Evolutionary conservation across 2,888 invertebrate species (phyloP).

Genomic region (Caenorhabditis uteleia): DNA sequence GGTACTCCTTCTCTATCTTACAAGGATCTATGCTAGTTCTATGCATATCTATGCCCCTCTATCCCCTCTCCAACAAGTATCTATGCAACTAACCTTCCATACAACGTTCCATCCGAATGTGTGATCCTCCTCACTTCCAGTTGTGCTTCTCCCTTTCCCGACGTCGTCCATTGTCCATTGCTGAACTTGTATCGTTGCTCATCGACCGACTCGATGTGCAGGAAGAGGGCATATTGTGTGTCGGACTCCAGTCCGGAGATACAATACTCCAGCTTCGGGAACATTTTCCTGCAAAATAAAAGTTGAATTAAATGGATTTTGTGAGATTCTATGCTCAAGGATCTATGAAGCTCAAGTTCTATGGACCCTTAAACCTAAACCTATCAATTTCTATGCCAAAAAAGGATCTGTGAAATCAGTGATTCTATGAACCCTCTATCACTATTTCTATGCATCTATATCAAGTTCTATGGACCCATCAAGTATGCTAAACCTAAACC

Average conservation of each 20-base stretch:
- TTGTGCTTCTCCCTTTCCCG: conserved; percentile 50
- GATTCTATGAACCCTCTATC: too few relatives aligned
- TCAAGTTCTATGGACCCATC: too few relatives aligned
- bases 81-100: conserved; percentile 24
- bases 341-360: too few relatives aligned
- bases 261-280: conserved; percentile 83
- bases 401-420: too few relatives aligned
- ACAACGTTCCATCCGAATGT: conserved; percentile 41
- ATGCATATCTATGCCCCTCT: too few relatives aligned
- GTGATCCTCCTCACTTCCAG: conserved; percentile 25
- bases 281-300: conserved; percentile 81
- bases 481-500: too few relatives aligned
- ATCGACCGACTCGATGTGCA: conserved; percentile 77
- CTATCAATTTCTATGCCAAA: too few relatives aligned
- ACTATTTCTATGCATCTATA: too few relatives aligned
- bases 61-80: too few relatives aligned
- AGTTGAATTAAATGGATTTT: background rate
- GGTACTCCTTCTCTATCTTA: too few relatives aligned
- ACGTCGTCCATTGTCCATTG: conserved; percentile 51
- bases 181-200: conserved; percentile 60
- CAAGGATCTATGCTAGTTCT: too few relatives aligned
- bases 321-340: background rate
- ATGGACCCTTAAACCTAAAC: too few relatives aligned
- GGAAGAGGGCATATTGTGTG: conserved; percentile 81
- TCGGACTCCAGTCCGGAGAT: conserved; percentile 82